Conservation (phyloP, 2,888 invertebrate genomes). For the Mesopsocus fuscifrons region DNA sequence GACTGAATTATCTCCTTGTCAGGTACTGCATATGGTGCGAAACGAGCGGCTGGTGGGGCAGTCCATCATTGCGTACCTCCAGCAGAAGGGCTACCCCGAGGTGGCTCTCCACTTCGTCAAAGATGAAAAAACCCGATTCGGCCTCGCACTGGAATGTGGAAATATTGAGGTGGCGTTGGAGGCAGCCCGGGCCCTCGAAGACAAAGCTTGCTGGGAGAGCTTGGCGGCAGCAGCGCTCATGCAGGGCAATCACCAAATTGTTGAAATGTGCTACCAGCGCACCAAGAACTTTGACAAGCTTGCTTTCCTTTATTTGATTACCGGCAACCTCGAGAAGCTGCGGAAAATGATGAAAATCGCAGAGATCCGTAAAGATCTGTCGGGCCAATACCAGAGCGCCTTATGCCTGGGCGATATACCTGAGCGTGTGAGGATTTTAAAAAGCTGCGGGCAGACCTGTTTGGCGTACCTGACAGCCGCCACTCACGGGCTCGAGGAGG, state of each 20-base stretch:
- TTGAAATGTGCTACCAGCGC: slow-evolving; percentile 98
- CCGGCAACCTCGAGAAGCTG: slow-evolving; percentile 93
- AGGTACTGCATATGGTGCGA: slow-evolving; percentile 70
- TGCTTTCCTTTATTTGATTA: slow-evolving; percentile 92
- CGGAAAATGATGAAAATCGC: slow-evolving; percentile 99
- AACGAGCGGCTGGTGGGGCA: slow-evolving; percentile 94
- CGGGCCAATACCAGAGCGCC: slow-evolving; percentile 93
- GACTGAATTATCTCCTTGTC: too few species aligned
- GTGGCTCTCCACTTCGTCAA: slow-evolving; percentile 98
- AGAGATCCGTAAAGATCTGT: slow-evolving; percentile 90
- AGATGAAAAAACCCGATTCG: slow-evolving; percentile 91
- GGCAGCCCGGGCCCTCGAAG: slow-evolving; percentile 86
- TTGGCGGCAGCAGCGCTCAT: slow-evolving; percentile 83
- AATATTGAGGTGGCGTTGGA: slow-evolving; percentile 96
- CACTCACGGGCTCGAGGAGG: slow-evolving; percentile 70
- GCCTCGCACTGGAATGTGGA: slow-evolving; percentile 91
- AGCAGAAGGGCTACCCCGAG: slow-evolving; percentile 98
- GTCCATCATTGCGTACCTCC: slow-evolving; percentile 95
- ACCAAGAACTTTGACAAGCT: slow-evolving; percentile 99
- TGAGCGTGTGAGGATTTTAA: slow-evolving; percentile 72
- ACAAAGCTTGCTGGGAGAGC: slow-evolving; percentile 89
- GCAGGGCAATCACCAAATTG: slow-evolving; percentile 67
- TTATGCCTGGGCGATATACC: slow-evolving; percentile 69
- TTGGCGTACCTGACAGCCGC: slow-evolving; percentile 89
- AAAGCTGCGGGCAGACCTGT: slow-evolving; percentile 48